phyloP scores from a whole-genome alignment of 2,797 vertebrate species.

The Amblyraja radiata region DNA sequence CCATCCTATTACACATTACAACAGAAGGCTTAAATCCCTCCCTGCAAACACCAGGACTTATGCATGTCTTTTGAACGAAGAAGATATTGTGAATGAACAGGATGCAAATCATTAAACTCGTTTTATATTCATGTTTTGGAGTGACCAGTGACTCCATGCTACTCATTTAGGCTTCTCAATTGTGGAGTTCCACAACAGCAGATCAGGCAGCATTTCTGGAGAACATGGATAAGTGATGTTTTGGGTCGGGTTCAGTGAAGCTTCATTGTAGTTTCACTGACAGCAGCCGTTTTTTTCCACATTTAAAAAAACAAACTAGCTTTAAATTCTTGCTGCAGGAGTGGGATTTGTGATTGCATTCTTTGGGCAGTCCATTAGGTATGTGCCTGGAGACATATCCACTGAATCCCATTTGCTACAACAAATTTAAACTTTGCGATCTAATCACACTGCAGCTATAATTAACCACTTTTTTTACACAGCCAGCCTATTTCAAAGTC shows the following conservation, averaged over 20 bases:
- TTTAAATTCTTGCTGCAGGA: not conserved
- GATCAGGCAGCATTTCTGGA: too few relatives aligned
- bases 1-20: too few relatives aligned
- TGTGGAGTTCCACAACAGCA: too few relatives aligned
- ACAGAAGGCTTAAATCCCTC: too few relatives aligned
- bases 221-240: too few relatives aligned
- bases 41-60: too few relatives aligned
- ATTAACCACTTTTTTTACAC: not conserved
- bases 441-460: not conserved
- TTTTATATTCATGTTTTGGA: too few relatives aligned
- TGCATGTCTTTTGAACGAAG: too few relatives aligned
- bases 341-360: not conserved
- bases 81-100: too few relatives aligned
- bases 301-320: not conserved
- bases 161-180: too few relatives aligned
- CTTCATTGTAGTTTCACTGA: not conserved
- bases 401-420: not conserved
- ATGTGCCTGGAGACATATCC: not conserved
- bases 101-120: too few relatives aligned
- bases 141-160: too few relatives aligned
- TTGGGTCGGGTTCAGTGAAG: not conserved
- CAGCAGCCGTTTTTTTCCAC: not conserved
- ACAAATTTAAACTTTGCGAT: not conserved
- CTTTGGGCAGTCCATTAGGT: not conserved
- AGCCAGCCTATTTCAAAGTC: not conserved